Evolutionary conservation across 2,113 vertebrate genomes (phyloP), one percentile per base, ranked within the genome.

Genomic region (Labrus mixtus): DNA sequence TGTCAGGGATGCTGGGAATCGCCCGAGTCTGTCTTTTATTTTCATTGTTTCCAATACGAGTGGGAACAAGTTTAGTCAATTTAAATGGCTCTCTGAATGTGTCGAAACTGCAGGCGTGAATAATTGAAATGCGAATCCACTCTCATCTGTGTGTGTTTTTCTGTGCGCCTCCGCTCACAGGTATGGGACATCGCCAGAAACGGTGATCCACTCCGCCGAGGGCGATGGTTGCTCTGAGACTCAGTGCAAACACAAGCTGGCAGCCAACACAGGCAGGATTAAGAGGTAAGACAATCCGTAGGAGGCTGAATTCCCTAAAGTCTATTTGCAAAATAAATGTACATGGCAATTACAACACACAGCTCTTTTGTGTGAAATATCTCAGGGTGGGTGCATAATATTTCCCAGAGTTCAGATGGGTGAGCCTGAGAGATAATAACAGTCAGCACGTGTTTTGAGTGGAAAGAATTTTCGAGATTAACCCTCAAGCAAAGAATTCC

Each of bases 261-360:
- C 81, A 81, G 75, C 63, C 46, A 81, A 82, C 69, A 82, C 60
- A 9, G 76, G 69, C 51, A 41, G n/a, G 66, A 86, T 82, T 70
- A 88, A 74, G 78, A 86, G 91, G 93, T 94, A 83, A 92, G 66
- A 76, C 29, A 67, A 79, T 68, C 53, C 16, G 5, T 66, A 68
- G 25, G 37, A 45, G 57, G 12, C 17, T 41, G 23, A 78, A 75
- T 70, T 56, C 50, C 62, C 23, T 16, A 48, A 13, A 57, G 23
- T 53, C 1, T 76, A 33, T 77, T 75, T 82, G 60, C 65, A 50
- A 77, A 88, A 84, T 81, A 87, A 81, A 81, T 65, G 46, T 2
- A 58, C 12, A 1, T 11, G 29, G 29, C 70, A 79, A 90, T 89
- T 86, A 87, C 68, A 61, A 71, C 50, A 48, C n/a, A 7, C 17